phyloP scores from a whole-genome alignment of 2,113 vertebrate genomes.

The Argyrosomus japonicus region DNA sequence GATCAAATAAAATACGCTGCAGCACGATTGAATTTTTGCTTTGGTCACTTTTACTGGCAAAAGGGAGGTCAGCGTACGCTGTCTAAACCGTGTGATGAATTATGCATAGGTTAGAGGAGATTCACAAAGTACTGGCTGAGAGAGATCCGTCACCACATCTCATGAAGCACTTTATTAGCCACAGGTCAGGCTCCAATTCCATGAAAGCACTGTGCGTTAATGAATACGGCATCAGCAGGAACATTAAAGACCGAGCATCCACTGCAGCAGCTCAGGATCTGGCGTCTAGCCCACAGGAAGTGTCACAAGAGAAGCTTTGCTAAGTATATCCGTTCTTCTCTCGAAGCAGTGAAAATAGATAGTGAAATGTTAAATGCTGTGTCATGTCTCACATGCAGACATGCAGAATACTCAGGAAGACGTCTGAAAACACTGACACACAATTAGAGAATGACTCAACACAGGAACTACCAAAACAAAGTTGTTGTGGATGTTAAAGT shows the following conservation, averaged over 20 bases:
- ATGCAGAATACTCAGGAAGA: constrained; percentile 5
- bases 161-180: background rate
- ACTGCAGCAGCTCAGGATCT: background rate
- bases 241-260: background rate
- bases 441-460: constrained; percentile 25
- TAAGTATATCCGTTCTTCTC: background rate
- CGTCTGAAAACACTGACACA: constrained; percentile 24
- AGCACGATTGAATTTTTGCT: background rate
- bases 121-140: constrained; percentile 2
- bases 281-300: constrained; percentile 10
- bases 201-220: background rate
- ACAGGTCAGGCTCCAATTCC: background rate
- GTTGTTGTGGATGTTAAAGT: background rate
- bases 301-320: background rate
- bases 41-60: constrained; percentile 14
- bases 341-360: constrained; percentile 6
- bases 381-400: constrained; percentile 38
- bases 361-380: constrained; percentile 1
- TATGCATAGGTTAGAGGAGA: constrained; percentile 45
- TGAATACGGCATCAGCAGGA: constrained; percentile 17
- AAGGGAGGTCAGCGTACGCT: background rate
- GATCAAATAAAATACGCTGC: constrained; percentile 8
- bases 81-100: constrained; percentile 27
- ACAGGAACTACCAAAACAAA: constrained; percentile 28
- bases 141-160: constrained; percentile 10